A percentile compares a stretch with the other conserved stretches of the same genome.
phyloP scores from a whole-genome alignment of 2,797 vertebrate species.

The Tauraco hartlaubi region DNA sequence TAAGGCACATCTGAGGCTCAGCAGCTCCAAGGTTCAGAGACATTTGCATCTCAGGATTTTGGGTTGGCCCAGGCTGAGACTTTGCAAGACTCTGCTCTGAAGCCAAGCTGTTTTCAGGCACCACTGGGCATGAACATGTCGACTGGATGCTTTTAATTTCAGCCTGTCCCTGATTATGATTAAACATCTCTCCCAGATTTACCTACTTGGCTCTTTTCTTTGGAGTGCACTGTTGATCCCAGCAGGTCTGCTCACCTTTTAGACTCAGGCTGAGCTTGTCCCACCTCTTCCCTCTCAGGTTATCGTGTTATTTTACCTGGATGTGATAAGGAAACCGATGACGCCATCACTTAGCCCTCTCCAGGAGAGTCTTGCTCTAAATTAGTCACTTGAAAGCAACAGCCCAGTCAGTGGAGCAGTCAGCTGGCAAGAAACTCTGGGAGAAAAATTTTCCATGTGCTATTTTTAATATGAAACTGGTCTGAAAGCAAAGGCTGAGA shows the following conservation, averaged over 20 bases:
- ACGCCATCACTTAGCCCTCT: background rate
- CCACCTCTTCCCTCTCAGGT: background rate
- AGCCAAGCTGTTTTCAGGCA: background rate
- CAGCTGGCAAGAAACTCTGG: slow-evolving; percentile 66
- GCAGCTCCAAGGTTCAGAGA: background rate
- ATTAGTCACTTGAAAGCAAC: slow-evolving; percentile 45
- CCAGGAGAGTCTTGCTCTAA: background rate
- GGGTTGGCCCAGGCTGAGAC: background rate
- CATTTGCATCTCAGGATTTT: background rate
- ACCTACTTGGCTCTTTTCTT: background rate
- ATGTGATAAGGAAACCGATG: background rate
- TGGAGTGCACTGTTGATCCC: accelerated
- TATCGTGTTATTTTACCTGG: background rate
- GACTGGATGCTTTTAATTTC: background rate
- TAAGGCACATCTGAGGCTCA: background rate
- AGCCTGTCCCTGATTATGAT: background rate
- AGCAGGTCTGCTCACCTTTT: background rate
- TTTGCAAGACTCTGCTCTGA: background rate
- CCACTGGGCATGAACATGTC: accelerated
- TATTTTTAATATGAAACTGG: slow-evolving; percentile 62
- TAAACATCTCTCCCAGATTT: background rate
- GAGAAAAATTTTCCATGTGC: slow-evolving; percentile 73
- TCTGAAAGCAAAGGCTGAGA: slow-evolving; percentile 52
- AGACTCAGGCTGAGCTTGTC: background rate
- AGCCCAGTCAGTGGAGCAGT: background rate